Percentiles rank a stretch among this genome's conserved stretches.
These are phyloP conservation scores for Microcebus tavaratra DNA, from an alignment of 2,113 vertebrate genomes.

Conservation along the genomic window DNA sequence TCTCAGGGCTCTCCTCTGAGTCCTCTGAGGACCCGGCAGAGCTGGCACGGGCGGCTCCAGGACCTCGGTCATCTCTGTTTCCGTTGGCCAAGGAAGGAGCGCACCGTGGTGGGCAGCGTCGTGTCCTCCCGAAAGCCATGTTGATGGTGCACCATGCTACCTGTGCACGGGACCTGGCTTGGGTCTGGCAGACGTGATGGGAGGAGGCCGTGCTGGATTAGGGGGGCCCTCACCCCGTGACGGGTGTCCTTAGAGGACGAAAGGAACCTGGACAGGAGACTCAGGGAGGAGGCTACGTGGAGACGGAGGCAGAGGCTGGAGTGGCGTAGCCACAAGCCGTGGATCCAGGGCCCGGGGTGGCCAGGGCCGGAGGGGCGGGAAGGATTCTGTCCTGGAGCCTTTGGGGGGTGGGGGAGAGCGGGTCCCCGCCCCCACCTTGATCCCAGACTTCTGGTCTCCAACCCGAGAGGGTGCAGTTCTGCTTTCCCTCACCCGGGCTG, in stretches of 20 bases:
- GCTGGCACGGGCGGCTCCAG: neutral
- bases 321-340: fast-evolving
- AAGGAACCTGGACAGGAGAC: neutral
- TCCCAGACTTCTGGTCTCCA: neutral
- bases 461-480: neutral
- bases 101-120: fast-evolving
- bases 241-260: neutral
- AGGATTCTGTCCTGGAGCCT: fast-evolving
- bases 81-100: too few species aligned
- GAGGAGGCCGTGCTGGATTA: too few species aligned
- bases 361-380: neutral
- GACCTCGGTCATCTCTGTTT: neutral
- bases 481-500: neutral
- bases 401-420: fast-evolving
- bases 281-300: neutral
- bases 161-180: neutral
- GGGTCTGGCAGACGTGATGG: neutral
- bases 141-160: fast-evolving
- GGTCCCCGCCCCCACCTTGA: neutral
- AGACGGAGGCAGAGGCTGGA: neutral
- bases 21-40: neutral
- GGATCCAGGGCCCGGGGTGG: too few species aligned
- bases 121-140: neutral
- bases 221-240: neutral
- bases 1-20: neutral